Evolutionary conservation across 2,797 vertebrate genomes (phyloP).

Genomic region (Pipistrellus nathusii): DNA sequence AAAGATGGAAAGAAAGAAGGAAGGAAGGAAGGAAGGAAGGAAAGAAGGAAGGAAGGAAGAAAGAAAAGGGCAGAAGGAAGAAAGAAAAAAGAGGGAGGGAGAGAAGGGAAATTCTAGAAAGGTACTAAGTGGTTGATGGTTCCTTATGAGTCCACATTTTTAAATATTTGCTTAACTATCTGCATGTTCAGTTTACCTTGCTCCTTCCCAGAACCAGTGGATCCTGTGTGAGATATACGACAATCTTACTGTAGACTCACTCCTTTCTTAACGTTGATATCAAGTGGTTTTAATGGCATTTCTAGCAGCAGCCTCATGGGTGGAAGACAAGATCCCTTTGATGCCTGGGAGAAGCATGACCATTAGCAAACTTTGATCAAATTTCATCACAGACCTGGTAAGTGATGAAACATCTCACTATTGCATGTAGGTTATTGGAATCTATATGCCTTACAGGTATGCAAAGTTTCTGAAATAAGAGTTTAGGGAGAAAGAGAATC

Average conservation of each 20-base stretch:
- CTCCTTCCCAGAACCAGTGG: neutral
- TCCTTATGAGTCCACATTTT: neutral
- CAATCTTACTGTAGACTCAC: neutral
- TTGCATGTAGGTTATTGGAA: neutral
- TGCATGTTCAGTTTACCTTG: neutral
- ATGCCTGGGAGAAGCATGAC: neutral
- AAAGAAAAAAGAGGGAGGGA: neutral
- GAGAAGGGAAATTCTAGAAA: neutral
- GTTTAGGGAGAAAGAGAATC: neutral
- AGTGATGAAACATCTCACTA: neutral
- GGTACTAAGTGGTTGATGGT: neutral
- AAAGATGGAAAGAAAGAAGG: neutral
- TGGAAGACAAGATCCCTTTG: neutral
- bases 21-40: neutral
- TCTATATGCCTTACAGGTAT: neutral
- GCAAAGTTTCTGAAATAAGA: neutral
- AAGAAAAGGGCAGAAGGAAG: neutral
- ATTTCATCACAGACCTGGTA: conserved; percentile 4
- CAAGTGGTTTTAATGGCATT: neutral
- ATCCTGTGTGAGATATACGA: neutral
- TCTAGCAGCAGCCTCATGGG: neutral
- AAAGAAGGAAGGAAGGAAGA: neutral
- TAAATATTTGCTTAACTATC: neutral
- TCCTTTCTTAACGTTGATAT: neutral
- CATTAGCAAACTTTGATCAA: neutral